Base-by-base conservation (phyloP, 2,113 vertebrate genomes). In the Callospermophilus lateralis region DNA sequence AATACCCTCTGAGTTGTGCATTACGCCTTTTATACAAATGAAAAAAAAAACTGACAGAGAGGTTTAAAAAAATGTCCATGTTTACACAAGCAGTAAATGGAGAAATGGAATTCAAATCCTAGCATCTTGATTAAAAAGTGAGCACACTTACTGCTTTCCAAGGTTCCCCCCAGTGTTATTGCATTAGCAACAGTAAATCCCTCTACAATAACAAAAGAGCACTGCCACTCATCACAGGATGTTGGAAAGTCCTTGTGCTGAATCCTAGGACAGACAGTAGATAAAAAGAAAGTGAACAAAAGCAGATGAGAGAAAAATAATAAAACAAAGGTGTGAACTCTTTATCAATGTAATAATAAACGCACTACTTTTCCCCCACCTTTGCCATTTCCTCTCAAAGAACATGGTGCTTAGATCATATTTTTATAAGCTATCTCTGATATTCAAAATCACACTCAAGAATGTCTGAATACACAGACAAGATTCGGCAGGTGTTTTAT, bases 371-470 rank as follows among this genome's bases (percentile, higher is more conserved):
- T 92, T 37, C 34, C 55, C 39, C 81, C 15, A 93, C 63, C 12
- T 94, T 85, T 89, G 20, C 24, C 32, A 51, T 96, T 93, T 96
- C 45, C 88, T 89, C 45, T 93, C 67, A 89, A 86, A 93, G 45
- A 72, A 42, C 12, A 16, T 22, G 11, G 22, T 96, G 42, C 78
- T 86, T 20, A 86, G 17, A 68, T 74, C 22, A 26, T 81, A 42
- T 15, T 86, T 95, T 90, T 37, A 84, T 48, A 87, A 95, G 6
- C 28, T 61, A 2, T 51, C 39, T 73, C 77, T 94, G n/a, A 65
- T 61, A 73, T 24, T 90, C n/a, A 89, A 32, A 83, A 76, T 95
- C 28, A 61, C 24, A 76, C 15, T 65, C 51, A 65, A 58, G 28
- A 88, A 80, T 65, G 80, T 16, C 12, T 65, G n/a, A 32, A 80